Evolutionary conservation across 2,888 invertebrate species (phyloP).

Genomic region (Dicyrtoma fusca): DNA sequence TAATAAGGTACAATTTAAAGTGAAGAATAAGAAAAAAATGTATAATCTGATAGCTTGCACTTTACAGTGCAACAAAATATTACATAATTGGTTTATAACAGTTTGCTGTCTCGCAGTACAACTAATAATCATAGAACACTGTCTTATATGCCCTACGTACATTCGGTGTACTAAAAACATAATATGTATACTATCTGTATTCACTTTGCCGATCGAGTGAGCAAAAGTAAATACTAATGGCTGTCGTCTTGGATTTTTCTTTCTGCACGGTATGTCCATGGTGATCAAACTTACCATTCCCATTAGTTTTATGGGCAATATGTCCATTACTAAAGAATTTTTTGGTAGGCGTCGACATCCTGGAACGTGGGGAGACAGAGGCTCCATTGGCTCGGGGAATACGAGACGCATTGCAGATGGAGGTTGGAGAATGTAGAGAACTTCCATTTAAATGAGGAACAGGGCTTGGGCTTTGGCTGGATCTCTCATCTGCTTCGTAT

Average conservation of each 20-base stretch:
- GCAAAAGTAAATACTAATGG: slow-evolving; percentile 2
- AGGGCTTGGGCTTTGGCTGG: slow-evolving; percentile 51
- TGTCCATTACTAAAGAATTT: slow-evolving; percentile 48
- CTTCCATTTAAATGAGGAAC: slow-evolving; percentile 46
- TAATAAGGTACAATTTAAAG: too few species aligned
- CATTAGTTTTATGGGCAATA: slow-evolving; percentile 46
- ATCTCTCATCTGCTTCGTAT: slow-evolving; percentile 52
- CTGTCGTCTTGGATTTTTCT: not conserved
- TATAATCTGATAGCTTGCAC: too few species aligned
- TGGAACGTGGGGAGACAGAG: slow-evolving; percentile 52
- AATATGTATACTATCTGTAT: too few species aligned
- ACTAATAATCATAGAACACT: too few species aligned
- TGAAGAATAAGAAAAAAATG: too few species aligned
- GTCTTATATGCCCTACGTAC: too few species aligned
- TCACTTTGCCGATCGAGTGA: too few species aligned
- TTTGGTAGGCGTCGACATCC: slow-evolving; percentile 55
- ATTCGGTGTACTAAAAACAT: too few species aligned
- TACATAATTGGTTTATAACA: too few species aligned
- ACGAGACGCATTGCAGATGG: slow-evolving; percentile 46
- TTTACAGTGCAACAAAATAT: too few species aligned
- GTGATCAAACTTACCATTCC: slow-evolving; percentile 24
- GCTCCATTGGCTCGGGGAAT: slow-evolving; percentile 54
- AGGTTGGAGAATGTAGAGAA: slow-evolving; percentile 48
- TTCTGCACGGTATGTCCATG: not conserved
- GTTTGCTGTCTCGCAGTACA: too few species aligned